Evolutionary conservation across 2,113 vertebrate species (phyloP), one percentile per base, ranked within the genome.

Genomic region (Phalacrocorax brasilianus): DNA sequence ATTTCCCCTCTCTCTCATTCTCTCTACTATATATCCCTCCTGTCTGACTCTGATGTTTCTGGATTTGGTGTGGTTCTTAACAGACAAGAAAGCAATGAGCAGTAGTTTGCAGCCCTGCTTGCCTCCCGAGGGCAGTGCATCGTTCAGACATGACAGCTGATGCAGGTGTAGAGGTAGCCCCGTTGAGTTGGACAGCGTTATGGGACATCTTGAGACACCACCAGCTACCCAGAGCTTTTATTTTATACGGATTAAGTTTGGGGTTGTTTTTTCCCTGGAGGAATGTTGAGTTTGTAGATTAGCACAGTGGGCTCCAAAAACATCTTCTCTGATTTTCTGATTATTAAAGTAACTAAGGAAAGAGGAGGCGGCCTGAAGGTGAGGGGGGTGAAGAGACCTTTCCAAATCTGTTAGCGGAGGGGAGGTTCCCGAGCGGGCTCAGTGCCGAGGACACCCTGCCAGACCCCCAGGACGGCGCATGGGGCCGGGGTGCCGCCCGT

Each of bases 21-120:
- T 91, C 95, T 94, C 97, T 93, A 21, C 80, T 97, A 86, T 97
- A 83, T 97, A 97, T 94, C 74, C 70, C 89, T 96, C 85, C 94
- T 93, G 86, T 96, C 95, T 97, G 96, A 97, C 92, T 97, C 95
- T 97, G 96, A 97, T 78, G 49, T 97, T 97, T 98, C 96, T 97
- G 95, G 96, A 98, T 98, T 98, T 97, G 98, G 98, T 98, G 98
- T 97, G 98, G 98, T 98, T 98, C 98, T 97, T 96, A 98, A 98
- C 98, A 98, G 98, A 98, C 74, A 94, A 96, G 93, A 91, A 97
- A 96, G 96, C 94, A 83, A 92, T 95, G 32, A 95, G 89, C 96
- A 65, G 79, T 98, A 96, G 92, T 96, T 96, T 59, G 89, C 97
- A 96, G 95, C 92, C 1, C 7, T 90, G 61, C 80, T 95, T 97